Conservation (phyloP, 2,797 vertebrate species). For the Neosilurus hyrtlii region DNA sequence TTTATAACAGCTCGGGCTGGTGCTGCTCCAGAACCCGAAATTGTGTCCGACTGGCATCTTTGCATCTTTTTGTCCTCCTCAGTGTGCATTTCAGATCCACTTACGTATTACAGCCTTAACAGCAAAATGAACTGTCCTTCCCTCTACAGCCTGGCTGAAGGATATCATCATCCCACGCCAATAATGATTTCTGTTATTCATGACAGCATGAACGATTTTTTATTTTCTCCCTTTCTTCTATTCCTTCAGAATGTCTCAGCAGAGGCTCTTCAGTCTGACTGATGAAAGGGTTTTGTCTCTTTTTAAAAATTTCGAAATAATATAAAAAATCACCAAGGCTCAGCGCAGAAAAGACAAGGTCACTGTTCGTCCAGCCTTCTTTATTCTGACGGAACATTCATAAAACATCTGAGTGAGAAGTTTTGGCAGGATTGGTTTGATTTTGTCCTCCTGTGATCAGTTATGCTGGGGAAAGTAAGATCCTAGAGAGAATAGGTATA, state of each 20-base stretch:
- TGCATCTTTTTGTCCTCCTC: background rate
- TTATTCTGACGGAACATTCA: conserved; percentile 31
- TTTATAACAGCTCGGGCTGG: background rate
- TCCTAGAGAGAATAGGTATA: conserved; percentile 24
- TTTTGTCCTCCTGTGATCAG: conserved; percentile 14
- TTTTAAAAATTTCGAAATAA: background rate
- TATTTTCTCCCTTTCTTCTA: background rate
- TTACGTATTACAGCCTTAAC: conserved; percentile 19
- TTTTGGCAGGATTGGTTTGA: conserved; percentile 13
- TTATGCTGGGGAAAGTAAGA: conserved; percentile 2
- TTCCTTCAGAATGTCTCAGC: conserved; percentile 23
- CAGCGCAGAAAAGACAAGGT: conserved; percentile 25
- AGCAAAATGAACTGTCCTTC: conserved; percentile 24
- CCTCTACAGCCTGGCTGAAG: conserved; percentile 11
- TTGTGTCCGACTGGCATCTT: background rate
- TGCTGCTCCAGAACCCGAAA: background rate
- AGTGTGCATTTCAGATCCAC: background rate
- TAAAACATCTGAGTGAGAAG: conserved; percentile 36
- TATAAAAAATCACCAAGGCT: conserved; percentile 32
- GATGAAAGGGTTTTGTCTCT: conserved; percentile 31
- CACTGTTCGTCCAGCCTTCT: conserved; percentile 6
- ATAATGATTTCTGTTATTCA: conserved; percentile 25
- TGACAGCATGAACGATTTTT: conserved; percentile 35
- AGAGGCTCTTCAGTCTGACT: conserved; percentile 7
- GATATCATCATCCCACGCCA: conserved; percentile 39